Evolutionary conservation across 1,140 invertebrate genomes (phyloP), one percentile per base, ranked within the genome.

Genomic region (Zaprionus taronus): DNA sequence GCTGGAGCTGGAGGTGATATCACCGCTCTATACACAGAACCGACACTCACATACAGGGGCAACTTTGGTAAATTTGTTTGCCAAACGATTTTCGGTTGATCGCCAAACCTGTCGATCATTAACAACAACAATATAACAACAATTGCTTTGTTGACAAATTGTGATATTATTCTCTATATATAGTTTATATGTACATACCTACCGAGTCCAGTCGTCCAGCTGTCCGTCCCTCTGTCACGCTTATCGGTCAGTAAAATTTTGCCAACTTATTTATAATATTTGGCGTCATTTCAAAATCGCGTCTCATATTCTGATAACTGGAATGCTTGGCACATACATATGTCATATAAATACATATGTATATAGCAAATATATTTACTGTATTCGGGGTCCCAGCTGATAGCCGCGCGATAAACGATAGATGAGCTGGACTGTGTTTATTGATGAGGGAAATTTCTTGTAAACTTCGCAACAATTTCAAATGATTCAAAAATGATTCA

Each of bases 1-100:
- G 28, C 28, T 31, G 24, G 38, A 44, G 38, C 38, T 24, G 85
- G 85, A 1, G 81, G 81, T 89, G 84, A 89, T 89, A 89, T 89
- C 84, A 89, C 85, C 85, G 47, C 28, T n/a, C 47, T 20, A 34
- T 38, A 61, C 49, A 61, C 55, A 56, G 26, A 49, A 55, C 17
- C 14, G 5, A 20, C 6, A 38, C 31, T 24, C 17, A 9, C 34
- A 6, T n/a, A 66, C 36, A 66, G 20, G 28, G 20, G 58, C 67
- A 69, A 70, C 74, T 71, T 62, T 17, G 72, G 56, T 77, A 53
- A 67, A 61, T 80, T 82, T 85, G 65, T 80, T 79, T 85, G 72
- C 78, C 64, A 56, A 76, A 76, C 68, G 34, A 74, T 57, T 77
- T 76, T 77, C 73, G 64, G 64, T 38, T 77, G 81, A 60, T 71